These are phyloP conservation scores for Aurelia coerulea DNA, from an alignment of 30 jellyfish, hydroid and myxozoan species.

Conservation along the genomic window DNA sequence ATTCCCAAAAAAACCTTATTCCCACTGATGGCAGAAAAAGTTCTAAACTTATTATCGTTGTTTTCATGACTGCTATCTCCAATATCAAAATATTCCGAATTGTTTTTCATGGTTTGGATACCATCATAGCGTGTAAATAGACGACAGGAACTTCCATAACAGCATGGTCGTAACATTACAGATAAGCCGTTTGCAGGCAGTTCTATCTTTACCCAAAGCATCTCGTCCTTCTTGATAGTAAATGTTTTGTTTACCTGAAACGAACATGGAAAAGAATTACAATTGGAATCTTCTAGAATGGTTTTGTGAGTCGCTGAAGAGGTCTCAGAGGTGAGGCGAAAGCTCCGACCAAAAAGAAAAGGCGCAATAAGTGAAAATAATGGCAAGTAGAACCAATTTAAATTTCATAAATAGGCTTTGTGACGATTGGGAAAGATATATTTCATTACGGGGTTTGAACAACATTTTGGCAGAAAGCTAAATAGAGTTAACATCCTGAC, in stretches of 20 bases:
- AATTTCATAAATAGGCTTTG: no score
- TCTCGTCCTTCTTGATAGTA: not conserved
- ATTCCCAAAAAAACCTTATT: conserved; percentile 7
- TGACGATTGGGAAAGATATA: no score
- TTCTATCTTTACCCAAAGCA: not conserved
- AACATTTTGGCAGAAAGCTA: no score
- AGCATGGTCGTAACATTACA: conserved; percentile 7
- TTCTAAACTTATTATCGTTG: not conserved
- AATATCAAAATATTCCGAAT: not conserved
- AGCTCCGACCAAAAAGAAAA: no score
- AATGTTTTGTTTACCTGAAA: conserved; percentile 22
- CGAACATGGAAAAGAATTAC: not conserved
- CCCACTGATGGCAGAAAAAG: not conserved
- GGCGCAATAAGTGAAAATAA: no score
- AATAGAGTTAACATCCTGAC: no score
- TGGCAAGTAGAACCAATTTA: no score
- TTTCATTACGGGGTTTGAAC: no score
- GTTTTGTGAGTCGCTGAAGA: no score
- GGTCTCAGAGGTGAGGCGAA: no score
- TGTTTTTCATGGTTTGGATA: not conserved
- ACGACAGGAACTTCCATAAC: conserved; percentile 34
- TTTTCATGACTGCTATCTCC: not conserved
- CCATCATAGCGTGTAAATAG: conserved; percentile 8
- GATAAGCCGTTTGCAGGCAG: conserved; percentile 29
- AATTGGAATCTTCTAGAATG: not conserved